Percentiles rank a stretch among this genome's conserved stretches.
phyloP scores from a whole-genome alignment of 2,797 vertebrate genomes.

The Chloroceryle inda region DNA sequence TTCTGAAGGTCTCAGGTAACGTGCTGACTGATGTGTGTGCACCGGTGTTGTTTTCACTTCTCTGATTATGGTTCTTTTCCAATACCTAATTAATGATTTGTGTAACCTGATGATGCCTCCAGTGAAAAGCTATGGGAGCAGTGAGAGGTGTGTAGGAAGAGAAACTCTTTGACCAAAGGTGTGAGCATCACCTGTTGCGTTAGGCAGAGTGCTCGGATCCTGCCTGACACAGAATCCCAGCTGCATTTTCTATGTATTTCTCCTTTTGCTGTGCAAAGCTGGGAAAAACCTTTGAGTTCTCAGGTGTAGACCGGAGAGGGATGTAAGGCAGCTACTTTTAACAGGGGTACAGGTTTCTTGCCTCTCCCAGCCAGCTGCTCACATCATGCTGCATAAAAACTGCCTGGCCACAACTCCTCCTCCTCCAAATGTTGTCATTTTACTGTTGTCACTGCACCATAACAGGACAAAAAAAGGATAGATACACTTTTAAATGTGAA shows the following conservation, averaged over 20 bases:
- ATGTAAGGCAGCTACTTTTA: background rate
- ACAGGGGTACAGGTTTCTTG: background rate
- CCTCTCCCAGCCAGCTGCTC: background rate
- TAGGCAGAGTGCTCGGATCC: background rate
- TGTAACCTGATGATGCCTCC: background rate
- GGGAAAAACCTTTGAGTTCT: background rate
- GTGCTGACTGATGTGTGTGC: background rate
- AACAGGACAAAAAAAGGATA: background rate
- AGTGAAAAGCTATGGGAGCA: background rate
- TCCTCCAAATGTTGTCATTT: background rate
- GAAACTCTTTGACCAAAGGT: background rate
- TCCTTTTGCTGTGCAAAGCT: background rate
- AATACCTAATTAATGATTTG: background rate
- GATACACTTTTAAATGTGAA: background rate
- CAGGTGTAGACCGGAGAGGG: background rate
- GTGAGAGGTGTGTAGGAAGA: background rate
- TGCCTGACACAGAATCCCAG: background rate
- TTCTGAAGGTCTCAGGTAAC: background rate
- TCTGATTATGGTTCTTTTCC: background rate
- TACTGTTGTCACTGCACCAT: background rate
- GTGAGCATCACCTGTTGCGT: background rate
- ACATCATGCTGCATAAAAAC: background rate
- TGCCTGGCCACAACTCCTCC: background rate
- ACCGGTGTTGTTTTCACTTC: rapidly evolving
- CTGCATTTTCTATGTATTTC: background rate